A percentile compares a stretch with the other conserved stretches of the same genome.
phyloP scores from a whole-genome alignment of 2,888 invertebrate genomes.

The Gandaritis pyraliata region DNA sequence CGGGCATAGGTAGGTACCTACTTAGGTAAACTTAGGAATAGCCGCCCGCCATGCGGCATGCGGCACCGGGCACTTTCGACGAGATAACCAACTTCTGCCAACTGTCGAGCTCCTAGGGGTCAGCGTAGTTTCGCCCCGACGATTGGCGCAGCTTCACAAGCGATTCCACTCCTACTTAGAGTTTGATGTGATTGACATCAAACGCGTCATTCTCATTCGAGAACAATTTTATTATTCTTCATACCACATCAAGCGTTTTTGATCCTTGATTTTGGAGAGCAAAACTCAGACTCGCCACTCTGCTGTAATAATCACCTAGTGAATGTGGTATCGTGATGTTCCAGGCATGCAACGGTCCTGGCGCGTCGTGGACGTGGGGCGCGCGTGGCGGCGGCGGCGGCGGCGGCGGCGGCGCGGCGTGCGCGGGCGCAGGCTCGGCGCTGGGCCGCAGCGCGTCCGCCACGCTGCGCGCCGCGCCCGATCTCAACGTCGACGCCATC shows the following conservation, averaged over 20 bases:
- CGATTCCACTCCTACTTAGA: no score
- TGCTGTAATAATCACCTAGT: not conserved
- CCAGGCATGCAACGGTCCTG: constrained; percentile 81
- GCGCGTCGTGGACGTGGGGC: constrained; percentile 84
- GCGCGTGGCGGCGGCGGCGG: constrained; percentile 53
- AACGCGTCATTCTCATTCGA: no score
- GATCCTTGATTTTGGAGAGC: no score
- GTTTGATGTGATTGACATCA: no score
- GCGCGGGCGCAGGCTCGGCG: constrained; percentile 43
- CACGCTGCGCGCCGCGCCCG: constrained; percentile 72
- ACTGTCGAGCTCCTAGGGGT: constrained; percentile 6
- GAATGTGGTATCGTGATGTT: constrained; percentile 43
- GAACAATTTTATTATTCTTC: no score
- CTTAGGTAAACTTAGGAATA: not conserved
- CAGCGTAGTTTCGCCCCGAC: not conserved
- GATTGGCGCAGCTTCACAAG: no score
- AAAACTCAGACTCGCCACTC: no score
- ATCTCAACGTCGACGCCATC: constrained; percentile 92
- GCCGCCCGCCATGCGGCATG: not conserved
- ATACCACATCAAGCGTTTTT: no score
- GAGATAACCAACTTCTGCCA: constrained; percentile 5
- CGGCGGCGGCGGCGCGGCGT: constrained; percentile 56
- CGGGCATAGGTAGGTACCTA: no score
- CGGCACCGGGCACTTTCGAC: constrained; percentile 4
- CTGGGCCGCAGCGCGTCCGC: constrained; percentile 79